Evolutionary conservation across 2,113 vertebrate species (phyloP), one percentile per base, ranked within the genome.

Genomic region (Myiopsitta monachus): DNA sequence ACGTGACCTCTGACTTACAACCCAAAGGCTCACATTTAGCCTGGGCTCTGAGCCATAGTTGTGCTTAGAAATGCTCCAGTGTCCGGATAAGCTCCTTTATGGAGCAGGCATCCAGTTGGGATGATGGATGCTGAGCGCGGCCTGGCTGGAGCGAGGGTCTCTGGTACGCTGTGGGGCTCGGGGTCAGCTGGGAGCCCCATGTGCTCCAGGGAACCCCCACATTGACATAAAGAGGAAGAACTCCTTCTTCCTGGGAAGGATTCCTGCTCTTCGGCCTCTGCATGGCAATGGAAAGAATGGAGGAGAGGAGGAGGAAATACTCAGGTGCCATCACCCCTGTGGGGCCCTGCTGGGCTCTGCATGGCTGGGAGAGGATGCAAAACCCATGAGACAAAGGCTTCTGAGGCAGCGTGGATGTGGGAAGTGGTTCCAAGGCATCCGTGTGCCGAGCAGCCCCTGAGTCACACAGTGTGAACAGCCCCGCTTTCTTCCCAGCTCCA

Each of bases 151-250:
- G 5, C 0, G 9, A 83, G 51, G 15, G 22, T 31, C 78, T 57
- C 49, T n/a, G 75, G 11, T 66, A 43, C 4, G 0, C 4, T 4
- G 6, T 5, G 46, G n/a, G 23, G 27, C 39, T 64, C 0, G 1
- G 41, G 47, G 2, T 49, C 72, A 62, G 11, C 51, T 12, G 76
- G n/a, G 30, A 36, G 14, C 31, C 33, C 30, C 0, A 0, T 11
- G 3, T 51, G 31, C 54, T 57, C 68, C 27, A 4, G 1, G 21
- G 24, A 9, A 55, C 13, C 51, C 59, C 17, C 10, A 0, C 28
- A 2, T 28, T 18, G 52, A 9, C 76, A 70, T 1, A 28, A 44
- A 36, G 5, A 36, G 18, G 6, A 47, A 81, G 41, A 59, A 76
- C 67, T 23, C 14, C 31, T 59, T 52, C 26, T 47, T 52, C 22